A percentile compares a stretch with the other conserved stretches of the same genome.
Conservation (phyloP, 2,888 invertebrate genomes). For the Monochamus alternatus region DNA sequence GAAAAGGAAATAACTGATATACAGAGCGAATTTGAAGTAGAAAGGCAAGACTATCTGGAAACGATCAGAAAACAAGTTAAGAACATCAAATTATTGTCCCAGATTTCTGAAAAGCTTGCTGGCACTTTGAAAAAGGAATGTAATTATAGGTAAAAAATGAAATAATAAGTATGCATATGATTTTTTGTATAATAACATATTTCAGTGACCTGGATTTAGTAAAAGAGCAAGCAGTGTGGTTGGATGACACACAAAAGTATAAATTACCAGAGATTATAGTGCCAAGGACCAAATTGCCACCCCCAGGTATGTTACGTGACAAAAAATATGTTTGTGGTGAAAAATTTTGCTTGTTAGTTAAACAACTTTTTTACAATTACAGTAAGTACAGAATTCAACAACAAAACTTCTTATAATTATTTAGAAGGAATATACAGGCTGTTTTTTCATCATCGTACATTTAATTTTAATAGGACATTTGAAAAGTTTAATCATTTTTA, state of each 20-base stretch:
- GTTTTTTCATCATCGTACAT: too few relatives aligned
- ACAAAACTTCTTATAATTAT: too few relatives aligned
- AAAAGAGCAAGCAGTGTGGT: constrained; percentile 81
- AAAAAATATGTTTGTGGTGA: too few relatives aligned
- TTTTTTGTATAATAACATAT: neutral
- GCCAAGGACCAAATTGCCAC: constrained; percentile 80
- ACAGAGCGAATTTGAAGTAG: constrained; percentile 86
- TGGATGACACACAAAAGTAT: constrained; percentile 83
- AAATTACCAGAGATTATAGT: constrained; percentile 79
- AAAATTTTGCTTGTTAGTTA: too few relatives aligned
- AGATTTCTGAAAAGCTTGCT: constrained; percentile 78
- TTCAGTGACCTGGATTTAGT: constrained; percentile 79
- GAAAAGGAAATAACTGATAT: constrained; percentile 84
- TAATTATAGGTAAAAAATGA: constrained; percentile 78
- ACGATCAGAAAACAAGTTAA: constrained; percentile 84
- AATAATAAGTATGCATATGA: too few relatives aligned
- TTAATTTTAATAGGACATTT: too few relatives aligned
- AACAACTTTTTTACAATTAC: too few relatives aligned
- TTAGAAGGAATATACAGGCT: too few relatives aligned
- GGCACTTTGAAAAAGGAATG: constrained; percentile 82
- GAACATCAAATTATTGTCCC: constrained; percentile 78
- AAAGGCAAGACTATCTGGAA: constrained; percentile 87
- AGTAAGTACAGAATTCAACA: too few relatives aligned
- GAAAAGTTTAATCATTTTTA: too few relatives aligned
- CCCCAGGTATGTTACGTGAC: constrained; percentile 74